Evolutionary conservation across 2,113 vertebrate genomes (phyloP), one percentile per base, ranked within the genome.

Genomic region (Pygoscelis antarcticus): DNA sequence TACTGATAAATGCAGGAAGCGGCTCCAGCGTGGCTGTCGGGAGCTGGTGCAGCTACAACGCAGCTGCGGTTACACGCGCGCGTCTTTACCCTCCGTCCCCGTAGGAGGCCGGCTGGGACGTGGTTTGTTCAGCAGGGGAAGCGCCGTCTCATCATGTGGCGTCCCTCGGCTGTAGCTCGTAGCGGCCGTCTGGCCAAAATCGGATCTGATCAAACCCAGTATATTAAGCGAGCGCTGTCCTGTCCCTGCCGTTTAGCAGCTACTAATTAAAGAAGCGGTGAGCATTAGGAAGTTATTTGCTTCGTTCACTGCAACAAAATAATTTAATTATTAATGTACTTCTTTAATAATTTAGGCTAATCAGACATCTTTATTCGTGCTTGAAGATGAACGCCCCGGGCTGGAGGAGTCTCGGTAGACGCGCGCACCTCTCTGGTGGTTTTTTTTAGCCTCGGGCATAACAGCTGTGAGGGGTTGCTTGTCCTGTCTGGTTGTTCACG

Each of bases 111-210:
- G 3, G 51, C 38, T 30, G 54, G 79, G 60, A 26, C 2, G 8
- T 7, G 20, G 17, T 26, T 68, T 60, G 40, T 17, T 77, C 30
- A 13, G 30, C 34, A 17, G 72, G 55, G 57, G 30, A 68, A 30
- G 54, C 5, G 25, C 15, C 3, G 64, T 20, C 29, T 46, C 17
- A 7, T 25, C 64, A 4, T 5, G 4, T 1, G 0, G 19, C 0
- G 0, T 12, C 26, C 44, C 49, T 68, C 9, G 10, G 74, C 82
- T 49, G 40, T 9, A 16, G 32, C 30, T 78, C 13, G 1, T 9
- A 10, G 46, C 7, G 18, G 30, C 72, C 25, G 5, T 9, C 69
- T 74, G 71, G 42, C 38, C 89, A 54, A 52, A 81, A 30, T 32
- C 34, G 9, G 44, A 29, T 21, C 42, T 26, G 51, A 38, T 27